Evolutionary conservation across 1,140 invertebrate genomes (phyloP).

Genomic region (Antheraea pernyi): DNA sequence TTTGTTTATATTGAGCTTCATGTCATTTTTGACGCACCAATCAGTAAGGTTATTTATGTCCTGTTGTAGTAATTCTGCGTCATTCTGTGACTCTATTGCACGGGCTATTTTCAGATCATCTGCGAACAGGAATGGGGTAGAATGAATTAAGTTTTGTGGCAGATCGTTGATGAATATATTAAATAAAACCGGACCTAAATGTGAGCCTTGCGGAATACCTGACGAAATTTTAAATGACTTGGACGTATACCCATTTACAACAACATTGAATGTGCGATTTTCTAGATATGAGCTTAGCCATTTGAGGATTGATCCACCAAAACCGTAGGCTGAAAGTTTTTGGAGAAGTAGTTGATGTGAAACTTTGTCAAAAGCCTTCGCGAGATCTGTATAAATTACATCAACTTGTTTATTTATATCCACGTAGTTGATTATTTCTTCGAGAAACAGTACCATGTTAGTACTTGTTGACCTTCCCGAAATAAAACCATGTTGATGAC

Average conservation of each 20-base stretch:
- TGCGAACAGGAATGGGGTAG: slow-evolving; percentile 9
- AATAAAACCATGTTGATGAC: slow-evolving; percentile 21
- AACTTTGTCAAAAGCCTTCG: slow-evolving; percentile 22
- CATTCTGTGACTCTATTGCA: slow-evolving; percentile 7
- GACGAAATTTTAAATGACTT: slow-evolving; percentile 11
- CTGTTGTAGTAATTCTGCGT: slow-evolving; percentile 10
- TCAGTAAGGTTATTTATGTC: slow-evolving; percentile 16
- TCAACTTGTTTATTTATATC: slow-evolving; percentile 40
- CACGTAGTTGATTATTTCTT: slow-evolving; percentile 40
- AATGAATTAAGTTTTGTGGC: neutral
- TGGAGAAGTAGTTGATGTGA: slow-evolving; percentile 8
- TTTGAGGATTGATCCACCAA: slow-evolving; percentile 13
- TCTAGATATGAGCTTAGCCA: slow-evolving; percentile 20
- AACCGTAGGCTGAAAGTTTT: slow-evolving; percentile 11
- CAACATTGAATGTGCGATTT: slow-evolving; percentile 18
- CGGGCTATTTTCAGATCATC: slow-evolving; percentile 19
- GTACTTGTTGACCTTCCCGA: slow-evolving; percentile 15
- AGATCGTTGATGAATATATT: slow-evolving; percentile 22
- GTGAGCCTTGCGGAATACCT: slow-evolving; percentile 23
- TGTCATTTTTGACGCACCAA: slow-evolving; percentile 16
- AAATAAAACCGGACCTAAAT: slow-evolving; percentile 22
- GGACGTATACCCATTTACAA: slow-evolving; percentile 20
- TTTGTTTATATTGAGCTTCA: slow-evolving; percentile 15
- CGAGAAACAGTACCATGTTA: slow-evolving; percentile 14
- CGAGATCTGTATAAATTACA: slow-evolving; percentile 18